These are phyloP conservation scores for Haemorhous mexicanus DNA, from an alignment of 2,113 vertebrate genomes.

Conservation along the genomic window DNA sequence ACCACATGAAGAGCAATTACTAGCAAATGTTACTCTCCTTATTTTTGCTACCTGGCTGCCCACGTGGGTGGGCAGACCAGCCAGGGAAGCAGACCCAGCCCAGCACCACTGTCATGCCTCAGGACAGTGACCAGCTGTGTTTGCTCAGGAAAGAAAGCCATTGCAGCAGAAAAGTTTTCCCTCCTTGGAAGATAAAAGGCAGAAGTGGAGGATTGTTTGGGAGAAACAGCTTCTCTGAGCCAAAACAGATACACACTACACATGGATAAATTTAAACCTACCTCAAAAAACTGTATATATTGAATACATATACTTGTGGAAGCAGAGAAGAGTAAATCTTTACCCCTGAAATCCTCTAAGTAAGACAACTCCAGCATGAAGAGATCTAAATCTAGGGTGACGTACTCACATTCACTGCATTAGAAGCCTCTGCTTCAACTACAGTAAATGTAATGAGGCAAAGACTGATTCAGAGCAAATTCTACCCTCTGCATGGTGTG, in stretches of 20 bases:
- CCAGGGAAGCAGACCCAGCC: neutral
- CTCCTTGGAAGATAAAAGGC: neutral
- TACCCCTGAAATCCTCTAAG: neutral
- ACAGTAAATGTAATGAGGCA: neutral
- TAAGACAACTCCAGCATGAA: neutral
- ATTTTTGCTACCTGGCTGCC: rapidly evolving
- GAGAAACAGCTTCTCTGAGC: neutral
- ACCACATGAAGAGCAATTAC: neutral
- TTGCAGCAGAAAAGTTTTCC: neutral
- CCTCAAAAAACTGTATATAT: neutral
- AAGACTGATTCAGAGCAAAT: neutral
- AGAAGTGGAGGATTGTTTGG: neutral
- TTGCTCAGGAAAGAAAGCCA: neutral
- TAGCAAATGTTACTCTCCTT: neutral
- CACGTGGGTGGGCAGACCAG: neutral
- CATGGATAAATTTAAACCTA: neutral
- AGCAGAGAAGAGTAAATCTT: neutral
- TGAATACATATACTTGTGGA: neutral
- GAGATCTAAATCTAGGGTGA: neutral
- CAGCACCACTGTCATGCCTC: rapidly evolving
- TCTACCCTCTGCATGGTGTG: neutral
- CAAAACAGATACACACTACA: too few species aligned
- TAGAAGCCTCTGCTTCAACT: neutral
- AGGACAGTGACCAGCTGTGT: neutral
- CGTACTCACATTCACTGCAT: neutral